Base-by-base conservation (phyloP, 1,140 invertebrate species). In the Drosophila kikkawai region DNA sequence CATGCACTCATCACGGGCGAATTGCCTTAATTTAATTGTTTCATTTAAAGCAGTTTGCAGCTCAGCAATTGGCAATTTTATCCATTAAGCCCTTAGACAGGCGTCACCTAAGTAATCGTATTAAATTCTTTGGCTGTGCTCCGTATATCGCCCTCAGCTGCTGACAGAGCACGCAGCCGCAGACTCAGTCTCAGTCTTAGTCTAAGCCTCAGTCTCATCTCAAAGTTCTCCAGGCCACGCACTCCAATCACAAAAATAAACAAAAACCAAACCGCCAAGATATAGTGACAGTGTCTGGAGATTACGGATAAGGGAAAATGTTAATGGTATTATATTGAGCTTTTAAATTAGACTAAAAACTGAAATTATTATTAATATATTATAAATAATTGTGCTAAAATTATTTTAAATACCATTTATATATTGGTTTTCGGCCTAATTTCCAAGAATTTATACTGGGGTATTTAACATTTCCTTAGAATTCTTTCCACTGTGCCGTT, bases 191-290 rank as follows among this genome's bases (percentile, higher is more conserved):
- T 22, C 39, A 41, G 22, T 12, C 44, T 22, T 39, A 17, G 45
- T 22, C 48, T 29, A 17, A 17, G 45, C n/a, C 45, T 36, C 32
- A 51, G 11, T 9, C 19, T 53, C 42, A 36, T 59, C 29, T 36
- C 39, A 42, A 34, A 58, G 42, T 42, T 36, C 55, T 60, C n/a
- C 44, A 29, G 22, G 22, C 19, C 34, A 15, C 34, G 37, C 65
- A 70, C 71, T 76, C 50, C 60, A 76, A 81, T 76, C 79, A 66
- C 64, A 76, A 57, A 81, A 66, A 74, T 67, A 80, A 81, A 81
- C 79, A 81, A 71, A 61, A 71, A 59, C 50, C 7, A 71, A 56
- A 56, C 63, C 34, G 63, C 44, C 50, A 36, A 60, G 55, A 65
- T 22, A 15, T 22, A 4, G 47, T 12, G 17, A 44, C 55, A n/a